These are phyloP conservation scores for Chymomyza amoena DNA, from an alignment of 2,888 invertebrate species.

Conservation along the genomic window DNA sequence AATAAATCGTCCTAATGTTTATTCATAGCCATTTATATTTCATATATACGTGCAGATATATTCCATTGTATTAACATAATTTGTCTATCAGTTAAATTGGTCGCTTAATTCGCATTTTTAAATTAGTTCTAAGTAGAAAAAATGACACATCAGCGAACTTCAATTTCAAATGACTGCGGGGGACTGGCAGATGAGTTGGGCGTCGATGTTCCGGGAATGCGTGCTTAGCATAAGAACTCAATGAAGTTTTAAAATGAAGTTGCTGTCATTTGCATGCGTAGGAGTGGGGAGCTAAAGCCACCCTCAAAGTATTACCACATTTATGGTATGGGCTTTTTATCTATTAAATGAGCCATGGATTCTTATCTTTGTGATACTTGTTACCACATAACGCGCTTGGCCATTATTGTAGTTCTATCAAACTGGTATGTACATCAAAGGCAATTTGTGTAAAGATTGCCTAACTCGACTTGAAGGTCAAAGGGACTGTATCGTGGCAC, in stretches of 20 bases:
- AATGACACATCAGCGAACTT: neutral
- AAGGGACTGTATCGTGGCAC: no score
- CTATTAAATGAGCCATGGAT: neutral
- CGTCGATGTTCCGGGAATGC: neutral
- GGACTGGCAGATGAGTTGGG: neutral
- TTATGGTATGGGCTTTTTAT: neutral
- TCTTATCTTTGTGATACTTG: neutral
- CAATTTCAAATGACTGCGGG: neutral
- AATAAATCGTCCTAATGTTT: slow-evolving; percentile 67
- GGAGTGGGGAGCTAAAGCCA: neutral
- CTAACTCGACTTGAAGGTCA: no score
- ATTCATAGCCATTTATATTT: slow-evolving; percentile 45
- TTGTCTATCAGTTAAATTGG: slow-evolving; percentile 30
- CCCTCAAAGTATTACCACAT: neutral
- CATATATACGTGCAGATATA: slow-evolving; percentile 15
- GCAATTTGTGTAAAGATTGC: no score
- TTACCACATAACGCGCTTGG: neutral
- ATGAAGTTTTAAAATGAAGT: neutral
- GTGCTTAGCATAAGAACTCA: neutral
- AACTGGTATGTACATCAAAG: no score
- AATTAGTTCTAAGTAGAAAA: neutral
- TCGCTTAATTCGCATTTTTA: neutral
- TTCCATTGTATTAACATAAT: slow-evolving; percentile 65
- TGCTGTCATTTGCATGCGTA: neutral
- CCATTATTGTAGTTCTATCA: no score